Evolutionary conservation across 2,888 invertebrate species (phyloP).

Genomic region (Cheilosia variabilis): DNA sequence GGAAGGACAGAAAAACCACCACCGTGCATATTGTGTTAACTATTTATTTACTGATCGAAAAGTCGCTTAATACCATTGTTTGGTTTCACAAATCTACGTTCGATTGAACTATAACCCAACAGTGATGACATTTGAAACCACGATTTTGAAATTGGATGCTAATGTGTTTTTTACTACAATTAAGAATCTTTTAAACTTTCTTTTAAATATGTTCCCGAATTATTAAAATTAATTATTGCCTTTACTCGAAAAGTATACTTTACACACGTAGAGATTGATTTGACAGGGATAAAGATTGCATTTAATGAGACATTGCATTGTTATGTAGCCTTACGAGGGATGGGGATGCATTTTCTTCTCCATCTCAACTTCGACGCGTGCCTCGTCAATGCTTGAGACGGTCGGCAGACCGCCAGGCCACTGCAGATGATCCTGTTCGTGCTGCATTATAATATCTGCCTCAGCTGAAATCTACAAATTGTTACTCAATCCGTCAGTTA

Average conservation of each 20-base stretch:
- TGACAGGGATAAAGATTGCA: not conserved
- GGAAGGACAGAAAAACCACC: no score
- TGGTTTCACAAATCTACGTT: not conserved
- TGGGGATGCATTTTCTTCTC: constrained; percentile 87
- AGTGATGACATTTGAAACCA: not conserved
- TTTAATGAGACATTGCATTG: no score
- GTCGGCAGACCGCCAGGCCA: constrained; percentile 91
- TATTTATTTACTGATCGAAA: not conserved
- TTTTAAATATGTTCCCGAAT: constrained; percentile 7
- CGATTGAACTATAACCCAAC: no score
- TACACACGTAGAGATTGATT: not conserved
- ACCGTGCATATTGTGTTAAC: not conserved
- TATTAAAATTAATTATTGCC: constrained; percentile 35
- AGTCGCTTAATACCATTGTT: not conserved
- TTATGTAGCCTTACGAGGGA: constrained; percentile 80
- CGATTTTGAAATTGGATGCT: not conserved
- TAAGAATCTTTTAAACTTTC: not conserved
- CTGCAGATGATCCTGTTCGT: constrained; percentile 88
- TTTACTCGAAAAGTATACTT: constrained; percentile 15
- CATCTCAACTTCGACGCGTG: constrained; percentile 87
- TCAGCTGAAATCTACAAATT: constrained; percentile 84
- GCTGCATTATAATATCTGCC: constrained; percentile 91
- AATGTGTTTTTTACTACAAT: not conserved
- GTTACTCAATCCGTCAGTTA: constrained; percentile 11
- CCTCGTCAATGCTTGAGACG: constrained; percentile 88